Percentiles rank a stretch among this genome's conserved stretches.
phyloP scores from a whole-genome alignment of 2,888 invertebrate genomes.

The Atrina japonica region DNA sequence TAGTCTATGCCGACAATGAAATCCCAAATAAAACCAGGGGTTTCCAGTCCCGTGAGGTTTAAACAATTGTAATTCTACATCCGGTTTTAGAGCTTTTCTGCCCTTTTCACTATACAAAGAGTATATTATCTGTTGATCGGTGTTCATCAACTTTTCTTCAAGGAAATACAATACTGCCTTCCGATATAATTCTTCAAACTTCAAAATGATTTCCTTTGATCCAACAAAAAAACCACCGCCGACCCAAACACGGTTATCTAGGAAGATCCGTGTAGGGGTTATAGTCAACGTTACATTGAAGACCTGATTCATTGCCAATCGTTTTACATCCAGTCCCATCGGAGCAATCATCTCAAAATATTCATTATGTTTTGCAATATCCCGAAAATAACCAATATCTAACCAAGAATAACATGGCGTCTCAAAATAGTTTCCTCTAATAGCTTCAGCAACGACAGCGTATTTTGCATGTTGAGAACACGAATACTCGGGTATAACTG shows the following conservation, averaged over 20 bases:
- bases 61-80: conserved; percentile 34
- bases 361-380: conserved; percentile 31
- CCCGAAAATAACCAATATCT: conserved; percentile 63
- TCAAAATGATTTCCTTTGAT: conserved; percentile 17
- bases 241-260: conserved; percentile 32
- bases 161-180: conserved; percentile 45
- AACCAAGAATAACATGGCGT: conserved; percentile 61
- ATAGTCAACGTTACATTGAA: neutral
- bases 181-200: conserved; percentile 39
- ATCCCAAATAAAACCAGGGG: conserved; percentile 39
- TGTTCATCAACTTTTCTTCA: conserved; percentile 41
- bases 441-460: conserved; percentile 50
- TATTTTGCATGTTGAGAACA: conserved; percentile 64
- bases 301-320: conserved; percentile 33
- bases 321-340: conserved; percentile 27
- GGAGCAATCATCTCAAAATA: conserved; percentile 46
- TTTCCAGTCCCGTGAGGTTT: conserved; percentile 10
- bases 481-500: conserved; percentile 61
- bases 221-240: conserved; percentile 53
- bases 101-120: conserved; percentile 33
- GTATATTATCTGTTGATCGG: conserved; percentile 52
- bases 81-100: conserved; percentile 14
- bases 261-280: conserved; percentile 9
- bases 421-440: conserved; percentile 46
- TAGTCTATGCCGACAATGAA: conserved; percentile 15